A percentile compares a stretch with the other conserved stretches of the same genome.
These are phyloP conservation scores for Mantis religiosa DNA, from an alignment of 2,888 invertebrate species.

Conservation along the genomic window DNA sequence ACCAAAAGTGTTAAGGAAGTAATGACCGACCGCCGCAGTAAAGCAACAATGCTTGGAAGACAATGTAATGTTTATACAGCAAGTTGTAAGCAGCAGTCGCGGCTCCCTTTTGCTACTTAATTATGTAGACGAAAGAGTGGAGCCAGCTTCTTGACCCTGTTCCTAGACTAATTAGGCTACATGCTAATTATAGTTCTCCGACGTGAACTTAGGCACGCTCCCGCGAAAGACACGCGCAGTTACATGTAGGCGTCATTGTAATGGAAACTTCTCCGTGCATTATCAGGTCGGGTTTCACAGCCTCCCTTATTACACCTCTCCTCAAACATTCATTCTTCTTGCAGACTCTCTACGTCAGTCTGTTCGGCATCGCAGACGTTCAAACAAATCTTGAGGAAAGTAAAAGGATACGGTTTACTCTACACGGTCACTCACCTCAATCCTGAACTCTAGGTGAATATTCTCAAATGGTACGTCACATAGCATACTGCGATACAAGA, in stretches of 20 bases:
- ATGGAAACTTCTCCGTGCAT: neutral
- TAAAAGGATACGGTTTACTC: too few relatives aligned
- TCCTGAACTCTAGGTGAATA: too few relatives aligned
- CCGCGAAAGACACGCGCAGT: neutral
- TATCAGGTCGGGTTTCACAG: neutral
- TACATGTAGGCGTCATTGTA: neutral
- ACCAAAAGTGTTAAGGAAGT: too few relatives aligned
- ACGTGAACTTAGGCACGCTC: neutral
- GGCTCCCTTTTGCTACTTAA: neutral
- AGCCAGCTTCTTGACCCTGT: neutral
- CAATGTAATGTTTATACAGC: neutral
- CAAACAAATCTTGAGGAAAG: neutral
- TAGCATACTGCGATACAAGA: too few relatives aligned
- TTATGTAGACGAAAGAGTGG: neutral
- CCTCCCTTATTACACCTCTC: neutral
- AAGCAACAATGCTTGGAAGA: too few relatives aligned
- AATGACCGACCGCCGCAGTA: too few relatives aligned
- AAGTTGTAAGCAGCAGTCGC: neutral
- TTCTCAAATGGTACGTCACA: too few relatives aligned
- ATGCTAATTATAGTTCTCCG: neutral
- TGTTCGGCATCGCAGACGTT: neutral
- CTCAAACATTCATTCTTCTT: neutral
- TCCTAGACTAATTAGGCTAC: neutral
- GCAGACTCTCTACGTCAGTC: neutral
- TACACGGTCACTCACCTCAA: too few relatives aligned